Percentiles rank a stretch among this genome's conserved stretches.
Conservation (phyloP, 2,888 invertebrate genomes). For the Acleris emargana region DNA sequence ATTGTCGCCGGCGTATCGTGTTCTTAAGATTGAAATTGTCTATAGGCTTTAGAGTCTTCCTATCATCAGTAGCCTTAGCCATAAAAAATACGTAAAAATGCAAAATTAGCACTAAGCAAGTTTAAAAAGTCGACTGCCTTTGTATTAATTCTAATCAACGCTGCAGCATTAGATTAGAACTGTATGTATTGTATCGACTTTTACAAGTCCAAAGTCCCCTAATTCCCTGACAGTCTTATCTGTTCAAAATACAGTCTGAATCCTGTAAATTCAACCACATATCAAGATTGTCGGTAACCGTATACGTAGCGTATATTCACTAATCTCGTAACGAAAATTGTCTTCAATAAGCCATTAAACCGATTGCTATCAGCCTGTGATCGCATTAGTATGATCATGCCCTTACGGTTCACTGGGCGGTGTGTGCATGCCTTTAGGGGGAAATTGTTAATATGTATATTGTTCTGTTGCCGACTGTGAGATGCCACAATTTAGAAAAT, state of each 20-base stretch:
- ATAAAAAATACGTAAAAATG: no score
- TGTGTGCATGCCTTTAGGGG: slow-evolving; percentile 29
- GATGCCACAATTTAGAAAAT: no score
- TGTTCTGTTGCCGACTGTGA: background rate
- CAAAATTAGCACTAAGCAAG: no score
- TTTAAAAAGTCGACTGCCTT: no score
- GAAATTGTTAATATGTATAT: slow-evolving; percentile 16
- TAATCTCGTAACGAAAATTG: slow-evolving; percentile 38
- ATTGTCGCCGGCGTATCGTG: no score
- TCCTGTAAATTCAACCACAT: slow-evolving; percentile 11
- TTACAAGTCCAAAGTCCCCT: no score
- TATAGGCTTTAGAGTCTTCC: no score
- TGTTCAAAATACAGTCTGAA: slow-evolving; percentile 17
- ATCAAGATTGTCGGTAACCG: slow-evolving; percentile 21
- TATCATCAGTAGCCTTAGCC: no score
- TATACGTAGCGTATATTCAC: slow-evolving; percentile 5
- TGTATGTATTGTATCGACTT: no score
- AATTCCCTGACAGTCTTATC: slow-evolving; percentile 8
- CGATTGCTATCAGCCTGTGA: slow-evolving; percentile 44
- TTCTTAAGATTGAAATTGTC: no score
- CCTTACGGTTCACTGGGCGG: slow-evolving; percentile 39
- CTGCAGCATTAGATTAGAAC: no score
- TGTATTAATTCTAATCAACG: no score
- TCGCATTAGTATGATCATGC: slow-evolving; percentile 50
- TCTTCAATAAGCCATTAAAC: slow-evolving; percentile 47